Conservation (phyloP, 1,140 invertebrate genomes). For the Cotesia chilonis region DNA sequence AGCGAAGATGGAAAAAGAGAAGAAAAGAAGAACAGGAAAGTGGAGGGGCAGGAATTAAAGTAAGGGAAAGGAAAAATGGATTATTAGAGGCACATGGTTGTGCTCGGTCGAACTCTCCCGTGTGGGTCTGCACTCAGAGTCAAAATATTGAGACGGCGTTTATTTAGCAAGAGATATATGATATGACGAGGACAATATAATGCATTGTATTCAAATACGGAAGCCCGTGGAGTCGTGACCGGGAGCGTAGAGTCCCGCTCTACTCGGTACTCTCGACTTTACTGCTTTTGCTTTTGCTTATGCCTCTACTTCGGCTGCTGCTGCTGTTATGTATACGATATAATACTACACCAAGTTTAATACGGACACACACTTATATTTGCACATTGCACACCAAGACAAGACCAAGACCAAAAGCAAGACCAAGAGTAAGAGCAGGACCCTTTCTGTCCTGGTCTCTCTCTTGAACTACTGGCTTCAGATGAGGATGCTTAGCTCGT, state of each 20-base stretch:
- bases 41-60: background rate
- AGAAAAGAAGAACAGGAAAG: too few species aligned
- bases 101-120: background rate
- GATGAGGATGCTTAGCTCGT: too few species aligned
- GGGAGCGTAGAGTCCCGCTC: conserved; percentile 49
- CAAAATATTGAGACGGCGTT: conserved; percentile 67
- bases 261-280: conserved; percentile 24
- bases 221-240: conserved; percentile 64
- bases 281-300: background rate
- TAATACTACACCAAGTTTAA: background rate
- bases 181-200: conserved; percentile 67
- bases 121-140: conserved; percentile 45
- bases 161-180: conserved; percentile 67
- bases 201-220: conserved; percentile 68
- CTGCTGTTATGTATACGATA: background rate
- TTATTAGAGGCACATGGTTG: conserved; percentile 11
- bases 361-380: too few species aligned
- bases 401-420: too few species aligned
- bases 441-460: conserved; percentile 7
- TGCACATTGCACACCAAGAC: too few species aligned
- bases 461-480: background rate
- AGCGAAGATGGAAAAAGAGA: too few species aligned
- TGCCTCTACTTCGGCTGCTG: background rate
- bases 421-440: background rate
- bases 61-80: background rate